Conservation (phyloP, 2,888 invertebrate species). For the Aproaerema taeniolella region DNA sequence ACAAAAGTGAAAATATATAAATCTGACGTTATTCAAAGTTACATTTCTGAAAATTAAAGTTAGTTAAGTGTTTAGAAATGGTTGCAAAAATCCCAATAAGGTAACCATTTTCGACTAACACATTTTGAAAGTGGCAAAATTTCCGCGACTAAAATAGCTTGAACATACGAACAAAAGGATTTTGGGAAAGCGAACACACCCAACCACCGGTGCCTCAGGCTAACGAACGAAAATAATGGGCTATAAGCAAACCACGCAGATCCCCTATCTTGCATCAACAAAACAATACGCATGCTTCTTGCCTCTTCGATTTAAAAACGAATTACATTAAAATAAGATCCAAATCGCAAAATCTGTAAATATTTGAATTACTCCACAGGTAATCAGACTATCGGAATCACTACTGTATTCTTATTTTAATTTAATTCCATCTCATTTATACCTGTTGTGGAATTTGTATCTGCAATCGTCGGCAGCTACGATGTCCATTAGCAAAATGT, state of each 20-base stretch:
- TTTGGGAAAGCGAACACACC: conserved; percentile 24
- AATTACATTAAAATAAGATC: conserved; percentile 74
- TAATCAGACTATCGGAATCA: conserved; percentile 7
- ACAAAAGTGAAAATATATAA: too few species aligned
- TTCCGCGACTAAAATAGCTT: too few species aligned
- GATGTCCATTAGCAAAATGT: conserved; percentile 98
- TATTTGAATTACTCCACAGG: conserved; percentile 2
- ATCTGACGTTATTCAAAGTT: too few species aligned
- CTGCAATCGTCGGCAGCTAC: conserved; percentile 97
- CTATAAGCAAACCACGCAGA: conserved; percentile 48
- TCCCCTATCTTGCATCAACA: conserved; percentile 49
- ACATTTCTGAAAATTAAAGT: too few species aligned
- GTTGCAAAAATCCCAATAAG: too few species aligned
- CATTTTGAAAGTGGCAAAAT: too few species aligned
- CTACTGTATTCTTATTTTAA: conserved; percentile 59
- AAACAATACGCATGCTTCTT: conserved; percentile 82
- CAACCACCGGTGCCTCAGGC: conserved; percentile 20
- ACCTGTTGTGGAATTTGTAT: conserved; percentile 97
- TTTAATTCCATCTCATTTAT: conserved; percentile 72
- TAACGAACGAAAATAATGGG: conserved; percentile 25
- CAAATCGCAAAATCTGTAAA: conserved; percentile 26
- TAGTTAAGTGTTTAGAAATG: too few species aligned
- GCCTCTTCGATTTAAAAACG: conserved; percentile 70
- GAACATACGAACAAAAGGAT: too few species aligned
- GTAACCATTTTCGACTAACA: too few species aligned